A percentile compares a stretch with the other conserved stretches of the same genome.
Evolutionary conservation across 2,797 vertebrate species (phyloP).

Genomic region (Anguilla pacifica): DNA sequence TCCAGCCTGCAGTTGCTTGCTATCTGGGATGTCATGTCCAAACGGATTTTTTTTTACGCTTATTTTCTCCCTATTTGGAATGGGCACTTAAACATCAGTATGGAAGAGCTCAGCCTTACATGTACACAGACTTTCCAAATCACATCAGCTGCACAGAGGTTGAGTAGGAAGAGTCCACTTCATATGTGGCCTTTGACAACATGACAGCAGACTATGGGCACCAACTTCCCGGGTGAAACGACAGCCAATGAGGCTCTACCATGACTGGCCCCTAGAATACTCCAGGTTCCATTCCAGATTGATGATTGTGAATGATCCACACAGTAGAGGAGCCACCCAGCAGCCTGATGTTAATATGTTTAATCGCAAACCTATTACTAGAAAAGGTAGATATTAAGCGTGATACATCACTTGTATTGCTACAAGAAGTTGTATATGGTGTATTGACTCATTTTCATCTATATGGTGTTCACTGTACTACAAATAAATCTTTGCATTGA

Average conservation of each 20-base stretch:
- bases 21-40: not conserved
- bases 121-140: no score
- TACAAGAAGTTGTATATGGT: not conserved
- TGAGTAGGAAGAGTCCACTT: no score
- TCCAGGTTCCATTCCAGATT: not conserved
- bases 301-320: not conserved
- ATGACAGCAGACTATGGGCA: not conserved
- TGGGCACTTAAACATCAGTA: no score
- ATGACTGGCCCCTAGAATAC: not conserved
- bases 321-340: no score
- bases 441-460: not conserved
- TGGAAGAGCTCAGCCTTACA: no score
- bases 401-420: not conserved
- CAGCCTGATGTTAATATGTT: not conserved
- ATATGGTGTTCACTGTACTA: not conserved
- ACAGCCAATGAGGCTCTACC: not conserved
- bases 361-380: not conserved
- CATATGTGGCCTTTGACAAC: no score
- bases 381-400: not conserved
- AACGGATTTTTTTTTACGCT: not conserved
- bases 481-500: not conserved
- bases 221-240: not conserved
- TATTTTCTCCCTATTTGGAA: no score
- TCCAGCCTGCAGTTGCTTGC: no score
- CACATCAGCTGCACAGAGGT: no score